These are phyloP conservation scores for Meteorus cinctellus DNA, from an alignment of 2,888 invertebrate genomes.

Conservation along the genomic window DNA sequence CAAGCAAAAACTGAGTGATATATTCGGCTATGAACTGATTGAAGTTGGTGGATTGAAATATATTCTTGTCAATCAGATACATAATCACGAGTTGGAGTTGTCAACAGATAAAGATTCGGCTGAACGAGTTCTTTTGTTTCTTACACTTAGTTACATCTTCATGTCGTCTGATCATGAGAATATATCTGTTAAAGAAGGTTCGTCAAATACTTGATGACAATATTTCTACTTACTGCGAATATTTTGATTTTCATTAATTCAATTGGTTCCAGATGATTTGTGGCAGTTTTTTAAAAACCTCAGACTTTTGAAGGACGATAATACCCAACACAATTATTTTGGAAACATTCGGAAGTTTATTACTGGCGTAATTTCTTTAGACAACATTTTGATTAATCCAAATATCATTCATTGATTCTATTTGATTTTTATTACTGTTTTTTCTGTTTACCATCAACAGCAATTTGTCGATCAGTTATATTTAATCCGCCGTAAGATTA, in stretches of 20 bases:
- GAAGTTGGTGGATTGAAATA: slow-evolving; percentile 9
- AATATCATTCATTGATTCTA: too few species aligned
- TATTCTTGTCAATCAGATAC: slow-evolving; percentile 11
- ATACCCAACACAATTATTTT: slow-evolving; percentile 15
- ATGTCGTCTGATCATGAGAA: slow-evolving; percentile 13
- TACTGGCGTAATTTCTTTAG: background rate
- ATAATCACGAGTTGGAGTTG: slow-evolving; percentile 1
- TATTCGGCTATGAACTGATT: slow-evolving; percentile 18
- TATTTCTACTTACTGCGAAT: too few species aligned
- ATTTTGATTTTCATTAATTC: background rate
- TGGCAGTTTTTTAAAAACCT: slow-evolving; percentile 7
- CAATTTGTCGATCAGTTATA: slow-evolving; percentile 28
- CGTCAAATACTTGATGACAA: background rate
- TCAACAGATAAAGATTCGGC: background rate
- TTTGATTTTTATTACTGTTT: background rate
- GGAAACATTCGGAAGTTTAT: slow-evolving; percentile 13
- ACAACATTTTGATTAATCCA: too few species aligned
- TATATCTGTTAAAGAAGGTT: slow-evolving; percentile 13
- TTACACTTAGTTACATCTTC: slow-evolving; percentile 15
- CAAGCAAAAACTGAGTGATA: background rate
- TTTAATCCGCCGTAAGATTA: background rate
- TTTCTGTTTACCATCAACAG: background rate
- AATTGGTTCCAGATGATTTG: slow-evolving; percentile 17
- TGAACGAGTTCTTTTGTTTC: slow-evolving; percentile 15
- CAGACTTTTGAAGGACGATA: background rate